These are phyloP conservation scores for Ditula angustiorana DNA, from an alignment of 2,888 invertebrate genomes.

Conservation along the genomic window DNA sequence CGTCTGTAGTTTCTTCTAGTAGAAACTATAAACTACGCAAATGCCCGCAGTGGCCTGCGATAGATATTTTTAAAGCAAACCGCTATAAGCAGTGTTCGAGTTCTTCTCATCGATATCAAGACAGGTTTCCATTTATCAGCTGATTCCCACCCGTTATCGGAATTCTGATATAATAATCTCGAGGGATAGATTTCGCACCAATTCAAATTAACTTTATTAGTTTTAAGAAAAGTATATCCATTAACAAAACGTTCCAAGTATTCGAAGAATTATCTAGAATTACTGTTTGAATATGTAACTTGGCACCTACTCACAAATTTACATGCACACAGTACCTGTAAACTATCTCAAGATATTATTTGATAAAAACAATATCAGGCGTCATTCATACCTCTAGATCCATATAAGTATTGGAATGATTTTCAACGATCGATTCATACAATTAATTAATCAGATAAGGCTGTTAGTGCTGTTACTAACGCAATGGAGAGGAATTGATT, in stretches of 20 bases:
- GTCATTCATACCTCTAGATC: not conserved
- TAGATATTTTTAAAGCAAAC: not conserved
- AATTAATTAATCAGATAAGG: not conserved
- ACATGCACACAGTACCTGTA: not conserved
- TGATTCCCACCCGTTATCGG: not conserved
- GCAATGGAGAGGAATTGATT: not conserved
- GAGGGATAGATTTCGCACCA: not conserved
- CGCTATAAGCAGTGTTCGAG: not conserved
- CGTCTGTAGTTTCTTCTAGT: not conserved
- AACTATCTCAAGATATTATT: slow-evolving; percentile 16
- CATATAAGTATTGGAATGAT: not conserved
- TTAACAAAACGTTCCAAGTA: not conserved
- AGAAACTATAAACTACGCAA: not conserved
- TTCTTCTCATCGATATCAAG: not conserved
- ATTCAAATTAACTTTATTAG: not conserved
- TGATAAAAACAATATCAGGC: slow-evolving; percentile 7
- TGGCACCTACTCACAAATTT: not conserved
- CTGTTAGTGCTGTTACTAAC: not conserved
- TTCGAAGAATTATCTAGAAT: slow-evolving; percentile 8
- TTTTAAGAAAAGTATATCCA: not conserved
- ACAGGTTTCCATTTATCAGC: not conserved
- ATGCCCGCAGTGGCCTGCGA: not conserved
- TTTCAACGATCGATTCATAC: not conserved
- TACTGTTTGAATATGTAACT: slow-evolving; percentile 8
- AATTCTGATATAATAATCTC: not conserved